Conservation (phyloP, 2,797 vertebrate species). For the Eptatretus atami region DNA sequence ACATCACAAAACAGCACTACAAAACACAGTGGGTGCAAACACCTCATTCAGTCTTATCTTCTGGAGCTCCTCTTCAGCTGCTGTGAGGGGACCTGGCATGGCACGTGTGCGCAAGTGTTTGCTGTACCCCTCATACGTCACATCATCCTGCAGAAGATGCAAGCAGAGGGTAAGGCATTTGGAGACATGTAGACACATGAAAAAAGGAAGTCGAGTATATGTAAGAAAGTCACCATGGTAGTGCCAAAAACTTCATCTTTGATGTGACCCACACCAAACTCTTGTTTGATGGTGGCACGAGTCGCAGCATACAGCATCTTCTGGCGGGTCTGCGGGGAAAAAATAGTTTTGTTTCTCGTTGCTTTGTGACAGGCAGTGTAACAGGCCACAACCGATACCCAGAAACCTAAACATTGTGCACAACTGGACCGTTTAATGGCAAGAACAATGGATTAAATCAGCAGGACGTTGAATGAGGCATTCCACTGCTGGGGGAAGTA, state of each 20-base stretch:
- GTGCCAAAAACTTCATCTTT: slow-evolving; percentile 85
- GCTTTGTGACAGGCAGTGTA: too few relatives aligned
- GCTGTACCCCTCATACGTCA: slow-evolving; percentile 52
- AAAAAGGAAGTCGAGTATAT: background rate
- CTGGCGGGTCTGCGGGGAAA: slow-evolving; percentile 35
- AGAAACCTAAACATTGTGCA: too few relatives aligned
- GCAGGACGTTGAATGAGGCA: too few relatives aligned
- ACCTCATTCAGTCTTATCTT: slow-evolving; percentile 75
- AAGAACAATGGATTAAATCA: too few relatives aligned
- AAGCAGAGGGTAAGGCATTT: too few relatives aligned
- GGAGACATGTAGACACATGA: too few relatives aligned
- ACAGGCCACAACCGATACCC: too few relatives aligned
- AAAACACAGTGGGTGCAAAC: slow-evolving; percentile 10
- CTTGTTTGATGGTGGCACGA: slow-evolving; percentile 70
- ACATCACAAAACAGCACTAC: background rate
- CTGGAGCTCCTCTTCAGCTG: slow-evolving; percentile 69
- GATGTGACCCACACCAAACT: slow-evolving; percentile 80
- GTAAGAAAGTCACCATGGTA: slow-evolving; percentile 22
- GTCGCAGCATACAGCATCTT: slow-evolving; percentile 97
- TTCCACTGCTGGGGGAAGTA: too few relatives aligned
- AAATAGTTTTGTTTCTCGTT: too few relatives aligned
- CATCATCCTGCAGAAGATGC: slow-evolving; percentile 34
- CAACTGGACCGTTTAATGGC: too few relatives aligned
- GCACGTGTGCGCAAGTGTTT: slow-evolving; percentile 40
- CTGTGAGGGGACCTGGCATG: slow-evolving; percentile 53